Evolutionary conservation across 2,113 vertebrate species (phyloP), one percentile per base, ranked within the genome.

Genomic region (rabbit (Oryctolagus cuniculus)): DNA sequence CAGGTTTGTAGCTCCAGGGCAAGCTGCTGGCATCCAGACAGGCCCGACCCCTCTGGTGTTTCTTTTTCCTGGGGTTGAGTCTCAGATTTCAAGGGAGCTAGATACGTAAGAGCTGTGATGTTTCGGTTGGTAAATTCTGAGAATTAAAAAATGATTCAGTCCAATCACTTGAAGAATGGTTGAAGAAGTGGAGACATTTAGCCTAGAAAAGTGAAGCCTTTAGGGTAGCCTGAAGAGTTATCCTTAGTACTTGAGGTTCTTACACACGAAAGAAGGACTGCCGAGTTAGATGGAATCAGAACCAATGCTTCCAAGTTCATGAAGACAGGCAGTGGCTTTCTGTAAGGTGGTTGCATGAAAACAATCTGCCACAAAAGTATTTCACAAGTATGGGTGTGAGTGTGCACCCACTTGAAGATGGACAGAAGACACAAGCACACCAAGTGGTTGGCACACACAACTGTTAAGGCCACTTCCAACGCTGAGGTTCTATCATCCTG

Each of bases 141-240:
- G 74, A 95, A 83, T 70, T 89, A 36, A 67, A 49, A 94, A 84
- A 63, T 74, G 1, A 82, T 61, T 83, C n/a, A 38, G 3, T 90
- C 44, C 4, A 21, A 2, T 89, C n/a, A 74, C 80, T 78, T 79
- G 64, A 77, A 78, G 53, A 93, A 55, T 63, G 25, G 34, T 27
- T 66, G 29, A 83, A 89, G 81, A 90, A 61, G 3, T 16, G 51
- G 21, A n/a, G 9, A 27, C 25, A 61, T 21, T 63, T 89, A 63
- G 10, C 44, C 15, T 81, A 15, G 38, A 78, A 66, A 69, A 64
- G 27, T 34, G 22, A 96, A 79, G 53, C 63, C 53, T 86, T 96
- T 31, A 49, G 15, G n/a, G 31, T 79, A 87, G 61, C 17, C n/a
- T 53, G 24, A 58, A 53, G 22, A 82, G 0, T 0, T 49, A 19